These are phyloP conservation scores for Trogon surrucura DNA, from an alignment of 2,113 vertebrate genomes.

Conservation along the genomic window DNA sequence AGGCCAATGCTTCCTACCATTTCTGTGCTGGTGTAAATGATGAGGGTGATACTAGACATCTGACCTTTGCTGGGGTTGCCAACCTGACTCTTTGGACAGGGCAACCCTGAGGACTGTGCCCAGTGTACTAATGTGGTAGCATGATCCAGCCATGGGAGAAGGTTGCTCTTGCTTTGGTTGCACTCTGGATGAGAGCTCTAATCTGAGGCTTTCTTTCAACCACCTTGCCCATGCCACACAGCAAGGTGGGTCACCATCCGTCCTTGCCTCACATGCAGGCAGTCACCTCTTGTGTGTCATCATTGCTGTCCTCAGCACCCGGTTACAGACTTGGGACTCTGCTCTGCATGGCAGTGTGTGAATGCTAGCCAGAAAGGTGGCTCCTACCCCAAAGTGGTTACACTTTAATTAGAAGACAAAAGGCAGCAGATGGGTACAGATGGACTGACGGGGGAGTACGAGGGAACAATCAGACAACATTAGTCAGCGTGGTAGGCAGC, in stretches of 20 bases:
- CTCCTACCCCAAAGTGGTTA: neutral
- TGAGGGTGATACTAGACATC: neutral
- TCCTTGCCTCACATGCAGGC: neutral
- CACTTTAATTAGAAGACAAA: slow-evolving; percentile 55
- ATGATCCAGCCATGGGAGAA: neutral
- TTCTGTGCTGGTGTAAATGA: neutral
- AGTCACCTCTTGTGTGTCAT: neutral
- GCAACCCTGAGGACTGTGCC: neutral
- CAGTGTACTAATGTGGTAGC: neutral
- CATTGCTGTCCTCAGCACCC: neutral
- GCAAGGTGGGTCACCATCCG: neutral
- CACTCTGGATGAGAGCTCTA: neutral
- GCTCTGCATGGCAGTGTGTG: neutral
- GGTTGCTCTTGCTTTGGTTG: neutral
- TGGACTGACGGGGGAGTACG: slow-evolving; percentile 61
- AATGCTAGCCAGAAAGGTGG: neutral
- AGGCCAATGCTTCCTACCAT: neutral
- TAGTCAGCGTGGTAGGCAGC: slow-evolving; percentile 67
- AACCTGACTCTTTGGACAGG: neutral
- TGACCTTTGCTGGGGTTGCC: neutral
- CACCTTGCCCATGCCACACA: neutral
- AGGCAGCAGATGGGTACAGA: slow-evolving; percentile 68
- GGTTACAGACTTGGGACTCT: neutral
- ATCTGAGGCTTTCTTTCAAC: neutral
- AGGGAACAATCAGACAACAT: slow-evolving; percentile 67